Conservation (phyloP, 2,113 vertebrate genomes). For the Engystomops pustulosus region DNA sequence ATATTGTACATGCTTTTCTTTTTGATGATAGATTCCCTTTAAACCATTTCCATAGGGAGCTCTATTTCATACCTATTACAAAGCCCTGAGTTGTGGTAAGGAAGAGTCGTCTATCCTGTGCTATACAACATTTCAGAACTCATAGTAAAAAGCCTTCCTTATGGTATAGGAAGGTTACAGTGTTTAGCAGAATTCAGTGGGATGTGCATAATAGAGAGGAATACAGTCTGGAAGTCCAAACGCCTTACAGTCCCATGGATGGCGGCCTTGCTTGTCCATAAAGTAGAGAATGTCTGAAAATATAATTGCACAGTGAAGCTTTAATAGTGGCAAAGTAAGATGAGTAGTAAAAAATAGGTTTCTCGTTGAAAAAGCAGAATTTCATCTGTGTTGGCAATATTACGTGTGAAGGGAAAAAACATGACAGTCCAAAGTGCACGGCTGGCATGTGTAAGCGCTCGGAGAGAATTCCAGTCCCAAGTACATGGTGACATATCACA, state of each 20-base stretch:
- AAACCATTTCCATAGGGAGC: neutral
- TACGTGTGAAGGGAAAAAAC: neutral
- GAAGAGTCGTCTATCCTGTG: neutral
- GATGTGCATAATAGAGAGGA: conserved; percentile 15
- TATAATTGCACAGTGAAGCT: conserved; percentile 54
- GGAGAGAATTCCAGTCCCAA: conserved; percentile 16
- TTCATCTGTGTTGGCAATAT: conserved; percentile 44
- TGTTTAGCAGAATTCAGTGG: conserved; percentile 39
- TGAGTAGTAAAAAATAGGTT: conserved; percentile 51
- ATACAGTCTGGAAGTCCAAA: neutral
- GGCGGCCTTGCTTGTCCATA: conserved; percentile 27
- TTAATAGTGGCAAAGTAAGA: conserved; percentile 53
- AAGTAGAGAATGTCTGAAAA: conserved; percentile 10
- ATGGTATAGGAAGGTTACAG: conserved; percentile 24
- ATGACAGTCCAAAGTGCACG: conserved; percentile 48
- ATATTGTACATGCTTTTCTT: conserved; percentile 8
- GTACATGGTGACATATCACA: neutral
- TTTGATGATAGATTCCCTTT: neutral
- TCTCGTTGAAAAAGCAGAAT: neutral
- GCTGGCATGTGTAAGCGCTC: conserved; percentile 39
- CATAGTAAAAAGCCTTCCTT: conserved; percentile 7
- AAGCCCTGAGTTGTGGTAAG: conserved; percentile 52
- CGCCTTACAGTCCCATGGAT: neutral
- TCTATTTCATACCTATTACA: conserved; percentile 33
- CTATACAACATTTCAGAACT: neutral